phyloP scores from a whole-genome alignment of 2,888 invertebrate species.

The Autographa gamma region DNA sequence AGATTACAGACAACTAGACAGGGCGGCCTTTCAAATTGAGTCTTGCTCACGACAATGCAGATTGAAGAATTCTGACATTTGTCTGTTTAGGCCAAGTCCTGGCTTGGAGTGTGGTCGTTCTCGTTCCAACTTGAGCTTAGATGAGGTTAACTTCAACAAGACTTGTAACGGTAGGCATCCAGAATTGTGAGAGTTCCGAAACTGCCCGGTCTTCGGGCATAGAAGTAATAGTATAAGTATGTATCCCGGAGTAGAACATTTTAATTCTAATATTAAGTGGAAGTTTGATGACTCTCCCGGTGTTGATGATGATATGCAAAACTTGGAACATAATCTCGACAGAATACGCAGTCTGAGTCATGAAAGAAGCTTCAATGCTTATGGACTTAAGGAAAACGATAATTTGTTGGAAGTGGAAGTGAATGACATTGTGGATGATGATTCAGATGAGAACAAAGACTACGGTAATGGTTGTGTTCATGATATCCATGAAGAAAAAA shows the following conservation, averaged over 20 bases:
- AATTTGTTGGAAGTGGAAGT: conserved; percentile 85
- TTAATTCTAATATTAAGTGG: conserved; percentile 86
- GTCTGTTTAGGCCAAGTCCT: conserved; percentile 82
- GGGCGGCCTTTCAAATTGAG: conserved; percentile 85
- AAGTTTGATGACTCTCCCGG: conserved; percentile 82
- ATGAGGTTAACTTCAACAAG: conserved; percentile 85
- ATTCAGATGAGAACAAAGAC: conserved; percentile 80
- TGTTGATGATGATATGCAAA: conserved; percentile 78
- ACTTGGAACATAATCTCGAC: conserved; percentile 85
- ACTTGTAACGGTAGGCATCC: conserved; percentile 85
- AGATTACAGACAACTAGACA: conserved; percentile 83
- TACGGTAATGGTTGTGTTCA: conserved; percentile 72
- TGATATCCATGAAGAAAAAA: conserved; percentile 81
- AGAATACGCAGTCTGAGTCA: conserved; percentile 86
- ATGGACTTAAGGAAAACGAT: conserved; percentile 78
- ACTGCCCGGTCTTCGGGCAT: conserved; percentile 87
- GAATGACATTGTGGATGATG: conserved; percentile 77
- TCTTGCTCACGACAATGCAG: conserved; percentile 85
- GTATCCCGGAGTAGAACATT: conserved; percentile 86
- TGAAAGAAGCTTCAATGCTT: conserved; percentile 79
- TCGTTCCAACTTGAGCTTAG: conserved; percentile 85
- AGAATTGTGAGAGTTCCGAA: conserved; percentile 88
- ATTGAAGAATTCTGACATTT: conserved; percentile 84
- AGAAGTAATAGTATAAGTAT: conserved; percentile 87
- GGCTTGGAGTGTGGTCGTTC: conserved; percentile 84